Base-by-base conservation (phyloP, 2,113 vertebrate genomes). In the Sinocyclocheilus rhinocerous region DNA sequence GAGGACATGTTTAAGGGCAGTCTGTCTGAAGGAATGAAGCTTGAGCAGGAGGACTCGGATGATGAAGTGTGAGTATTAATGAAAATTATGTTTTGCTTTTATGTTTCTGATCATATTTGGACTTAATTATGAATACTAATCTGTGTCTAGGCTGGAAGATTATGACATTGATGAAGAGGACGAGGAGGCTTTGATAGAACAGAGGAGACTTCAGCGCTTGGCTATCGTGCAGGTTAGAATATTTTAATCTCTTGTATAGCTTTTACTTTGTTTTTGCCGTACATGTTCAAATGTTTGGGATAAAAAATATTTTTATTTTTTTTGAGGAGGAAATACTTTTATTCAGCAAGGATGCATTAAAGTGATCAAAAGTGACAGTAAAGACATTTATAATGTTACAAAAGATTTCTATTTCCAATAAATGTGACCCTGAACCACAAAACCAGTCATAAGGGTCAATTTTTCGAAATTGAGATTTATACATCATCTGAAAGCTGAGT, bases 1-100 rank as follows among this genome's bases (percentile, higher is more conserved):
- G 96, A 99, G 92, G 98, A 99, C 91, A 99, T 97, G 93, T 99
- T 98, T 92, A 99, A 99, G 92, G 98, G 98, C 82, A 99, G 98
- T 87, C 96, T 99, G 52, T 99, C 98, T 18, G 98, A 99, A 93
- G 98, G 98, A 86, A 99, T 99, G 98, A 99, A 98, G 90, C 95
- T 91, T 0, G 98, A 98, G 84, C 96, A 98, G 88, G 98, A 99
- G 48, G 97, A 97, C 81, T 98, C 98, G 0, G 97, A 94, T 57
- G 98, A 96, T 89, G 98, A 99, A 91, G 95, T 97, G 97, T 99
- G 95, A 96, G 97, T 91, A 15, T 0, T 86, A 67, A 94, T 91
- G 93, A 96, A 83, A 96, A 45, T 9, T 4, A 22, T 55, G 18
- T 79, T 57, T 61, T 20, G 10, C 36, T 61, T 73, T 52, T 3